A percentile compares a stretch with the other conserved stretches of the same genome.
Conservation (phyloP, 2,113 vertebrate genomes). For the Gymnarchus niloticus region DNA sequence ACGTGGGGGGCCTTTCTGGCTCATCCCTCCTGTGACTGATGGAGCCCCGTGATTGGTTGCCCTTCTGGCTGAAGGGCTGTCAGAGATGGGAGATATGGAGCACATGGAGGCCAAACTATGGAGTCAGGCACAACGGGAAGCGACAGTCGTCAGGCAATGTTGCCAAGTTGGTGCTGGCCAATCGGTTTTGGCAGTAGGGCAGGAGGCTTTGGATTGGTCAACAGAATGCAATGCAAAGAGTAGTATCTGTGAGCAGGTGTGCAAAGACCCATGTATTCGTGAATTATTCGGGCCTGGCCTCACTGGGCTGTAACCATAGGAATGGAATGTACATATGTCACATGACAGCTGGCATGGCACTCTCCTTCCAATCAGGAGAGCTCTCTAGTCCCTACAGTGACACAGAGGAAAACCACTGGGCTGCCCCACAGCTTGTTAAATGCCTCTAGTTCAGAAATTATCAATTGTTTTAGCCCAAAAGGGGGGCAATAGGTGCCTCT, state of each 20-base stretch:
- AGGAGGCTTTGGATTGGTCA: background rate
- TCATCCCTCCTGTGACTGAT: background rate
- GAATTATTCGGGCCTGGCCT: background rate
- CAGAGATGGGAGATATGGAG: background rate
- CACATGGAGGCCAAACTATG: background rate
- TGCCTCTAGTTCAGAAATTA: slow-evolving; percentile 17
- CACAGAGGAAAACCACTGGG: background rate
- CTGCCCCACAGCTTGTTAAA: background rate
- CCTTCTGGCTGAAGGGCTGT: background rate
- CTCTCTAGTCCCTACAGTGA: background rate
- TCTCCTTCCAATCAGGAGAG: background rate
- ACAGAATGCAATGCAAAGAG: background rate
- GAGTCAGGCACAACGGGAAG: background rate
- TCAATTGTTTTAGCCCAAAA: slow-evolving; percentile 12
- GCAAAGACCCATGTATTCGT: background rate
- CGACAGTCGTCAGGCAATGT: background rate
- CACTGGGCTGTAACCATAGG: background rate
- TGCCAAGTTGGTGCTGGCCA: background rate
- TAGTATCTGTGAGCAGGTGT: background rate
- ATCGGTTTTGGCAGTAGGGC: background rate
- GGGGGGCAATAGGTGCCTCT: slow-evolving; percentile 8
- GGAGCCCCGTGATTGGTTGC: too few species aligned
- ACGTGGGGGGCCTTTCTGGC: background rate
- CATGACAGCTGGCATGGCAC: background rate
- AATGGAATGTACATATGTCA: background rate